Evolutionary conservation across 1,140 invertebrate species (phyloP).

Genomic region (Campoletis sonorensis): DNA sequence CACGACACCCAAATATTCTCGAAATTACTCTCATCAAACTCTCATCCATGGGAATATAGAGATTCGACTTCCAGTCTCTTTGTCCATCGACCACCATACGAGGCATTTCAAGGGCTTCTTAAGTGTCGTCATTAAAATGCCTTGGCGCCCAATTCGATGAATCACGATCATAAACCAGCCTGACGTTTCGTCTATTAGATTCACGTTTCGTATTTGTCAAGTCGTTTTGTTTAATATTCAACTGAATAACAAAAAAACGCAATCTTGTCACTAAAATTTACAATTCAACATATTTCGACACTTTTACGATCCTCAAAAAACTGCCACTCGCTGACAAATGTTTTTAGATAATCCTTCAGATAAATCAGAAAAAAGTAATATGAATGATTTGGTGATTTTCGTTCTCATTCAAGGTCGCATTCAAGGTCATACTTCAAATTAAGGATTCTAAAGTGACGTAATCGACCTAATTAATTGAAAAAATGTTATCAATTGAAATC

Average conservation of each 20-base stretch:
- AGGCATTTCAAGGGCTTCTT: slow-evolving; percentile 32
- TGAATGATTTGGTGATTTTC: too few species aligned
- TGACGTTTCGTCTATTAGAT: slow-evolving; percentile 53
- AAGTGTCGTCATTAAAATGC: slow-evolving; percentile 52
- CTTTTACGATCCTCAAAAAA: too few species aligned
- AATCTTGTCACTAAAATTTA: too few species aligned
- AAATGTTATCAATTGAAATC: not conserved
- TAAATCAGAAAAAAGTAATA: too few species aligned
- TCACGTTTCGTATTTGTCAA: slow-evolving; percentile 7
- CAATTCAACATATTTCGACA: too few species aligned
- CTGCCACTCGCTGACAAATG: too few species aligned
- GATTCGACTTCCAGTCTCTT: not conserved
- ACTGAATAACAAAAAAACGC: not conserved
- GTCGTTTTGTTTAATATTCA: not conserved
- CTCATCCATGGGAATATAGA: slow-evolving; percentile 3
- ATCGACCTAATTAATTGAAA: too few species aligned
- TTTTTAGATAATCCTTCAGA: too few species aligned
- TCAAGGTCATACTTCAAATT: too few species aligned
- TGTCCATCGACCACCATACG: not conserved
- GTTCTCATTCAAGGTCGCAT: too few species aligned
- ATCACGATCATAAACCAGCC: slow-evolving; percentile 58
- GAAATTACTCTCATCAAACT: slow-evolving; percentile 31
- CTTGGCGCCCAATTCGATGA: slow-evolving; percentile 56
- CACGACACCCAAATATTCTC: slow-evolving; percentile 1
- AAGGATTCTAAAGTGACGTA: too few species aligned